phyloP scores from a whole-genome alignment of 1,140 invertebrate species.

The Asobara japonica region DNA sequence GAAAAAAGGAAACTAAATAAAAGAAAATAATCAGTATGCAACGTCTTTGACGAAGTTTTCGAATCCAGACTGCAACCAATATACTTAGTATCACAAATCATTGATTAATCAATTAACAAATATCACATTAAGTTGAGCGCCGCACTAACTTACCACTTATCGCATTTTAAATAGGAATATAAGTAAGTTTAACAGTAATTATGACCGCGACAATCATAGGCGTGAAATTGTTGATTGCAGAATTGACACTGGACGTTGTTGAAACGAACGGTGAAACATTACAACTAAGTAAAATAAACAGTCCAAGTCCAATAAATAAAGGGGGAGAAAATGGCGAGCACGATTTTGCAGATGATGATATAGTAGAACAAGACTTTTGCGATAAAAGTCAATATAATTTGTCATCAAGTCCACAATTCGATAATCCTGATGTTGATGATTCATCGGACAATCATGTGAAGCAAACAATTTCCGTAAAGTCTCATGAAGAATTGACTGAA shows the following conservation, averaged over 20 bases:
- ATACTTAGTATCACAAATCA: neutral
- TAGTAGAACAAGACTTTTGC: neutral
- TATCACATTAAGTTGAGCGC: neutral
- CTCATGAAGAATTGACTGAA: neutral
- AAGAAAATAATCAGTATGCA: no score
- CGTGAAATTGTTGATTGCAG: constrained; percentile 36
- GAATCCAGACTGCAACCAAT: constrained; percentile 20
- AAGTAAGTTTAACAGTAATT: neutral
- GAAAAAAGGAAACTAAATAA: no score
- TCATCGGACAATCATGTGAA: neutral
- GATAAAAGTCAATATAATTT: neutral
- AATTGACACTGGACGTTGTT: constrained; percentile 26
- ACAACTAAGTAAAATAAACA: neutral
- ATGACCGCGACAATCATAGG: neutral
- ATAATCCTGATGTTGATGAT: neutral
- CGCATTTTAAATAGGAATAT: neutral
- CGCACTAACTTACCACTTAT: neutral
- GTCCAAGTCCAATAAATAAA: neutral
- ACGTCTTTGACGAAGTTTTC: no score
- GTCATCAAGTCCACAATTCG: neutral
- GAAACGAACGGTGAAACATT: neutral
- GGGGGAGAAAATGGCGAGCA: neutral
- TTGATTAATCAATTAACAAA: neutral
- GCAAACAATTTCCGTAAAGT: neutral
- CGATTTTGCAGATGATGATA: neutral